Evolutionary conservation across 2,888 invertebrate genomes (phyloP), one percentile per base, ranked within the genome.

Genomic region (Slavum lentiscoides): DNA sequence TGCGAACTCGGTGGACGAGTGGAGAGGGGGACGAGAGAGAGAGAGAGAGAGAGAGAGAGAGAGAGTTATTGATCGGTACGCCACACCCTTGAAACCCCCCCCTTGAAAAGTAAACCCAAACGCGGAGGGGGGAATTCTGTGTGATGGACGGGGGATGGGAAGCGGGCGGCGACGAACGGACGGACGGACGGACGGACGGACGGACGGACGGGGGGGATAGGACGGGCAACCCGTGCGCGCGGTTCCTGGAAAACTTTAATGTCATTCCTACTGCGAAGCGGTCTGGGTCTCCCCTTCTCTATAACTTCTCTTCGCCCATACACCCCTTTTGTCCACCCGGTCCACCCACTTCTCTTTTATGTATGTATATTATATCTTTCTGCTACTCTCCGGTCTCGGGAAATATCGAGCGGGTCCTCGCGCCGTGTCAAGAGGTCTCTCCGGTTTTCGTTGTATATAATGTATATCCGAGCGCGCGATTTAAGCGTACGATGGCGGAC

Each of bases 171-270:
- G 30, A 30, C 30, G 30, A 30, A 30, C 1, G 30, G 30, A 30
- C 30, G 1, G 30, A 4, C 4, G 49, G 9, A 4, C 0, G 4
- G 30, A 30, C 30, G 30, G 4, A 30, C 1, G 30, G 30, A 30
- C 30, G 1, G 30, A 4, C n/a, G n/a, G 37, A 7, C 3, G 4
- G 23, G 69, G 8, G 11, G 58, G 17, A n/a, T 6, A 17, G 39
- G 62, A 30, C 30, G 72, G 80, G 80, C 39, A 72, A 64, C 64
- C 80, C 72, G 64, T 55, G 62, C 64, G 80, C 64, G 23, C n/a
- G 58, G 77, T 72, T 80, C 80, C 80, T 58, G 80, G 80, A 80
- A 80, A 80, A 80, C 80, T 80, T 80, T 80, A 80, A 80, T 80
- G 80, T 80, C 80, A 80, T 80, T 80, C 80, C 80, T 80, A 80